A percentile compares a stretch with the other conserved stretches of the same genome.
Evolutionary conservation across 1,140 invertebrate genomes (phyloP).

Genomic region (Drosophila saltans): DNA sequence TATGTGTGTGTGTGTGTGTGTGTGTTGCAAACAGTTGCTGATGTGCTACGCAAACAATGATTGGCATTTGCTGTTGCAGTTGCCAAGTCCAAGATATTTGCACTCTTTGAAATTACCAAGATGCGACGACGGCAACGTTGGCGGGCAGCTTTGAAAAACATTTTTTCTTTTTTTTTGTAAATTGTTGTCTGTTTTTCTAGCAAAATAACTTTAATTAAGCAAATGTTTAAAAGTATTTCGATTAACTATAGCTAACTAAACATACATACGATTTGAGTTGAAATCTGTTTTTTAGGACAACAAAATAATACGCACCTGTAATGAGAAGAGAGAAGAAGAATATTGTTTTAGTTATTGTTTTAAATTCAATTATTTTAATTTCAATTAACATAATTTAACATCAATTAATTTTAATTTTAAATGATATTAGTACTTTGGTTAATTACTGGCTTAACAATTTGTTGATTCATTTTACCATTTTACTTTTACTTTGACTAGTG

Average conservation of each 20-base stretch:
- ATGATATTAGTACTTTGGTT: too few species aligned
- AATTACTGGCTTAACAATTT: too few species aligned
- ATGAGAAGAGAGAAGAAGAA: slow-evolving; percentile 46
- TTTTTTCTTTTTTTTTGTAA: slow-evolving; percentile 42
- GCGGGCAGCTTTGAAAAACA: slow-evolving; percentile 49
- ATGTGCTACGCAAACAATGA: slow-evolving; percentile 78
- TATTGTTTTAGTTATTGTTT: slow-evolving; percentile 28
- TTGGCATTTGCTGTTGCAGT: slow-evolving; percentile 62
- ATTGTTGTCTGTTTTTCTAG: slow-evolving; percentile 45
- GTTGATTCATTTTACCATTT: too few species aligned
- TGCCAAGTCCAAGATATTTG: slow-evolving; percentile 65
- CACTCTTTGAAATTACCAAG: slow-evolving; percentile 66
- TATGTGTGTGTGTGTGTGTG: background rate
- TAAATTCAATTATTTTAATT: too few species aligned
- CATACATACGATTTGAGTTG: slow-evolving; percentile 8
- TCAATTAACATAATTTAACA: too few species aligned
- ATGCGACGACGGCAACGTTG: slow-evolving; percentile 26
- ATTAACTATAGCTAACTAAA: slow-evolving; percentile 20
- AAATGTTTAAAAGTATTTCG: slow-evolving; percentile 27
- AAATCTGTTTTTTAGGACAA: slow-evolving; percentile 10
- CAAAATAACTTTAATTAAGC: slow-evolving; percentile 63
- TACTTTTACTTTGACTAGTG: too few species aligned
- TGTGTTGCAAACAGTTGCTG: slow-evolving; percentile 66
- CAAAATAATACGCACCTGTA: slow-evolving; percentile 65
- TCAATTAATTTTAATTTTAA: too few species aligned